Conservation (phyloP, 2,113 vertebrate species). For the Salvelinus sp. region DNA sequence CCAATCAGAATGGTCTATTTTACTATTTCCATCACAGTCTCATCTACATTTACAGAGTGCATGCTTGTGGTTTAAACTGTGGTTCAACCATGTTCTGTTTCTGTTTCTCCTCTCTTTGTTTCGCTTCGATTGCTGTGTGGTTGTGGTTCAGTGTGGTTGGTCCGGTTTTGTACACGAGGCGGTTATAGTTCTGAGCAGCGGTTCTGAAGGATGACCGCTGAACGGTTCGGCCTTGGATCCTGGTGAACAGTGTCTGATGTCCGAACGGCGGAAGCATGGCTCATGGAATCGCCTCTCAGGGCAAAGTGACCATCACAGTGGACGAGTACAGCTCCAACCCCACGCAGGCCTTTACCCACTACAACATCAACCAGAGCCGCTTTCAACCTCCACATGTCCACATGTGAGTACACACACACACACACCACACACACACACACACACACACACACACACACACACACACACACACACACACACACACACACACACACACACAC, state of each 20-base stretch:
- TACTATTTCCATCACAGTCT: no score
- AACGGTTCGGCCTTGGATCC: conserved; percentile 76
- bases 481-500: conserved; percentile 9
- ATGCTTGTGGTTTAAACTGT: background rate
- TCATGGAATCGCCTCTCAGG: conserved; percentile 72
- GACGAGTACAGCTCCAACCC: conserved; percentile 99
- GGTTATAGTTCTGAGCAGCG: conserved; percentile 63
- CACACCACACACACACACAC: conserved; percentile 2
- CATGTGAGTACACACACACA: conserved; percentile 82
- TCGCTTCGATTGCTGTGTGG: conserved; percentile 61
- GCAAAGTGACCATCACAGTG: conserved; percentile 95
- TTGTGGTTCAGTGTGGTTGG: conserved; percentile 21
- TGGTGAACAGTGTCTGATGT: conserved; percentile 89
- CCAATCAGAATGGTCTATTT: no score
- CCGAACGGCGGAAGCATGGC: conserved; percentile 92
- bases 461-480: conserved; percentile 6
- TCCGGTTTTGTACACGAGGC: conserved; percentile 69
- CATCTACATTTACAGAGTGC: no score
- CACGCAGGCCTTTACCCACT: conserved; percentile 96
- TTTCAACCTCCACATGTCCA: conserved; percentile 98
- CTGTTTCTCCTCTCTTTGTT: background rate
- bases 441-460: background rate
- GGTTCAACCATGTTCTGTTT: background rate
- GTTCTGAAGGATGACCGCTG: conserved; percentile 83
- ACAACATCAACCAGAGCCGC: conserved; percentile 99